Evolutionary conservation across 2,888 invertebrate genomes (phyloP).

Genomic region (Drosophila mercatorum): DNA sequence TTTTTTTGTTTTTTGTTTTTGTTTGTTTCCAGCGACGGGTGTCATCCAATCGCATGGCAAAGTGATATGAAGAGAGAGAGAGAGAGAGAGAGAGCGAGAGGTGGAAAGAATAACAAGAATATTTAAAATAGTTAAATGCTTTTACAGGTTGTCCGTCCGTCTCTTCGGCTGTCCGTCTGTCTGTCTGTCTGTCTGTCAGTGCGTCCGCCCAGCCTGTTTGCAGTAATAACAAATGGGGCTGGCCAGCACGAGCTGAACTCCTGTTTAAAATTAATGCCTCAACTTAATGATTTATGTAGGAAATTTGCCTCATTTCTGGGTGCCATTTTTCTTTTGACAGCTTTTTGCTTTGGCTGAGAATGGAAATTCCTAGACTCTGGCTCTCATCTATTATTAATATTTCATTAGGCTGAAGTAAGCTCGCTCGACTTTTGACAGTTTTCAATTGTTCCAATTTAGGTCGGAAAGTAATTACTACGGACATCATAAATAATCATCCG

Average conservation of each 20-base stretch:
- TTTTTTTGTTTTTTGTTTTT: neutral
- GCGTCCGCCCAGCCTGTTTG: neutral
- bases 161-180: neutral
- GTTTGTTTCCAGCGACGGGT: neutral
- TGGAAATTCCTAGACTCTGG: neutral
- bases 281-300: constrained; percentile 3
- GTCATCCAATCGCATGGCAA: constrained; percentile 31
- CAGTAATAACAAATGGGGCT: constrained; percentile 7
- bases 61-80: neutral
- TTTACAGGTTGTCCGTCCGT: neutral
- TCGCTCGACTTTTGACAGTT: constrained; percentile 1
- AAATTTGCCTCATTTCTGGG: neutral
- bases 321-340: neutral
- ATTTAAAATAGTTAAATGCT: constrained; percentile 1
- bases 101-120: neutral
- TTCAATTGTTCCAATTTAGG: neutral
- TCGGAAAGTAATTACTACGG: neutral
- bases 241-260: constrained; percentile 3
- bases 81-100: neutral
- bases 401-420: neutral
- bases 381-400: constrained; percentile 2
- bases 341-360: too few species aligned
- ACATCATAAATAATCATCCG: neutral
- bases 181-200: neutral
- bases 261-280: neutral